Conservation (phyloP, 2,888 invertebrate species). For the Cyrtodaria siliqua region DNA sequence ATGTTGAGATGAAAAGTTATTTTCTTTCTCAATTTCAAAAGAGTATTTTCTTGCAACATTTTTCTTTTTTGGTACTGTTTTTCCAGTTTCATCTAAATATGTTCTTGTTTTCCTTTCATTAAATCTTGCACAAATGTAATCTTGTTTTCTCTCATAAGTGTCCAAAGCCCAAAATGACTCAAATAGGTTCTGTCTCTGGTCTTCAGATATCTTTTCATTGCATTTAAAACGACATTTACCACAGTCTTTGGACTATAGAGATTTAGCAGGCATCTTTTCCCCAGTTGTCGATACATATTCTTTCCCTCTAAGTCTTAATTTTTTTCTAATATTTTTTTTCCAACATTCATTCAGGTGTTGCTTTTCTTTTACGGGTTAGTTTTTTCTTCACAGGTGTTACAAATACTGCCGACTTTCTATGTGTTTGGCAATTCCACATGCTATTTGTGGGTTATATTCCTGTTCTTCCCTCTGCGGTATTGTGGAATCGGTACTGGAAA, state of each 20-base stretch:
- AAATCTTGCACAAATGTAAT: constrained; percentile 36
- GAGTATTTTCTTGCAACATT: constrained; percentile 14
- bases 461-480: too few species aligned
- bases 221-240: constrained; percentile 35
- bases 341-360: constrained; percentile 26
- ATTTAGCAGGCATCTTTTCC: constrained; percentile 18
- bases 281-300: constrained; percentile 36
- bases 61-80: constrained; percentile 18
- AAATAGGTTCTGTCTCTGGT: constrained; percentile 25
- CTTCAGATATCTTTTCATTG: constrained; percentile 21
- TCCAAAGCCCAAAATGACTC: constrained; percentile 30
- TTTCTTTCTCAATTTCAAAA: constrained; percentile 16
- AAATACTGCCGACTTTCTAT: constrained; percentile 20
- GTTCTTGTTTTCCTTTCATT: constrained; percentile 28
- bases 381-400: constrained; percentile 25
- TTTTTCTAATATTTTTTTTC: constrained; percentile 56
- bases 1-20: background rate
- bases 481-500: too few species aligned
- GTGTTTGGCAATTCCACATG: too few species aligned
- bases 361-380: constrained; percentile 28
- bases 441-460: too few species aligned
- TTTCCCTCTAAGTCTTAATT: constrained; percentile 17
- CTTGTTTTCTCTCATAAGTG: constrained; percentile 40
- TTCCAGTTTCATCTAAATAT: constrained; percentile 11
- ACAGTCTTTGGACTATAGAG: constrained; percentile 15